phyloP scores from a whole-genome alignment of 2,113 vertebrate genomes.

The Fulica atra region DNA sequence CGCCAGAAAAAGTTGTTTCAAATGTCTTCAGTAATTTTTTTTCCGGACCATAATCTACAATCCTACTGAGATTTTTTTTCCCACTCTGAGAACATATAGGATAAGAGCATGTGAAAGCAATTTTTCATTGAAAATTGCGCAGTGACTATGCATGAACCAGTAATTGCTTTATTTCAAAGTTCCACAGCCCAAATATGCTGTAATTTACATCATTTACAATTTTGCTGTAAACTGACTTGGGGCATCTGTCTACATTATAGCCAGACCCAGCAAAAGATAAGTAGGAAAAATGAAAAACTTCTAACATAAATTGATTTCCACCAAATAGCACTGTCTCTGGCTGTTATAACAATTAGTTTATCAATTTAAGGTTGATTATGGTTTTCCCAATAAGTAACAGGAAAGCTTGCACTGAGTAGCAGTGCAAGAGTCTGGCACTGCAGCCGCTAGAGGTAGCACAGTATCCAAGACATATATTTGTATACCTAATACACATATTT shows the following conservation, averaged over 20 bases:
- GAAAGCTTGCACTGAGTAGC: neutral
- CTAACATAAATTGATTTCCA: conserved; percentile 26
- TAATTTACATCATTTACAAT: conserved; percentile 57
- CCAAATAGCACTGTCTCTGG: conserved; percentile 15
- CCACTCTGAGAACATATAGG: neutral
- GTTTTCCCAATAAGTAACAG: neutral
- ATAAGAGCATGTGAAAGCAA: conserved; percentile 11
- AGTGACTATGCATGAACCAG: neutral
- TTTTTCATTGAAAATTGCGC: neutral
- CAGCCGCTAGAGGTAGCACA: neutral
- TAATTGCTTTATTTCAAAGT: conserved; percentile 21
- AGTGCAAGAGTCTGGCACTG: neutral
- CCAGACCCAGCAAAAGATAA: neutral
- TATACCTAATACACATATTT: neutral
- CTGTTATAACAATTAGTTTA: conserved; percentile 53
- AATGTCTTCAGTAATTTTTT: conserved; percentile 10
- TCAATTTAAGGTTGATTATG: conserved; percentile 29
- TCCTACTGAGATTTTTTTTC: neutral
- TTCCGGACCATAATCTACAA: neutral
- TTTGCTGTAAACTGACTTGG: neutral
- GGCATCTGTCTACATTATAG: conserved; percentile 36
- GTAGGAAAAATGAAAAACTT: conserved; percentile 51
- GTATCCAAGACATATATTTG: neutral
- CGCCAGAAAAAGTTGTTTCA: conserved; percentile 2
- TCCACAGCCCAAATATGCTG: conserved; percentile 8